phyloP scores from a whole-genome alignment of 2,888 invertebrate species.

The Coleophora deauratella region DNA sequence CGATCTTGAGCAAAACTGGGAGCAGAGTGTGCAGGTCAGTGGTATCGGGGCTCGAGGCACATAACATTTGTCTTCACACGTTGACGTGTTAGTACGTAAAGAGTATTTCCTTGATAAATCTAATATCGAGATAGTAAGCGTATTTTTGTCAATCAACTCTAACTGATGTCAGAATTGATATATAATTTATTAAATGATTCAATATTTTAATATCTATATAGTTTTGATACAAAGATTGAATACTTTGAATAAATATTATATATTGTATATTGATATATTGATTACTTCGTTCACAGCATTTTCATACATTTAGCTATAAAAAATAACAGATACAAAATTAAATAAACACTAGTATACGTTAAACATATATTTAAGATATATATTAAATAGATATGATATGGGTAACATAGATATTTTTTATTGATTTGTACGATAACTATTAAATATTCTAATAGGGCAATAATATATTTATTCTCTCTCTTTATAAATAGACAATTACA shows the following conservation, averaged over 20 bases:
- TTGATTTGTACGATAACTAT: slow-evolving; percentile 25
- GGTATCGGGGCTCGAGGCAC: slow-evolving; percentile 58
- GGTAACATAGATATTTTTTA: too few relatives aligned
- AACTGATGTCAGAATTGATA: slow-evolving; percentile 42
- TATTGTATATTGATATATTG: slow-evolving; percentile 4
- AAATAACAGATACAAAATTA: slow-evolving; percentile 25
- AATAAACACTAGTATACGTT: slow-evolving; percentile 8
- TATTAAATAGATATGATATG: too few relatives aligned
- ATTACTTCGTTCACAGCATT: slow-evolving; percentile 24
- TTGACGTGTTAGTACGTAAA: slow-evolving; percentile 46
- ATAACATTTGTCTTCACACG: slow-evolving; percentile 48
- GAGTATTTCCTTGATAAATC: slow-evolving; percentile 55
- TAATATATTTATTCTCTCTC: slow-evolving; percentile 51
- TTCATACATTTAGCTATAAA: slow-evolving; percentile 23
- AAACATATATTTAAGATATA: background rate
- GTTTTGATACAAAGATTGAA: slow-evolving; percentile 12
- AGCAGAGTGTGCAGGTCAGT: too few relatives aligned
- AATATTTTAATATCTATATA: slow-evolving; percentile 29
- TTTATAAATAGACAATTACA: slow-evolving; percentile 53
- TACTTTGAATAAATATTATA: slow-evolving; percentile 13
- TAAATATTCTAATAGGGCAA: slow-evolving; percentile 36
- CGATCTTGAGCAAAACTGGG: too few relatives aligned
- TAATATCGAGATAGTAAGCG: slow-evolving; percentile 70
- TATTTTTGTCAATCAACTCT: slow-evolving; percentile 52
- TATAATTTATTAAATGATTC: slow-evolving; percentile 20